These are phyloP conservation scores for Antheraea pernyi DNA, from an alignment of 1,140 invertebrate genomes.

Conservation along the genomic window DNA sequence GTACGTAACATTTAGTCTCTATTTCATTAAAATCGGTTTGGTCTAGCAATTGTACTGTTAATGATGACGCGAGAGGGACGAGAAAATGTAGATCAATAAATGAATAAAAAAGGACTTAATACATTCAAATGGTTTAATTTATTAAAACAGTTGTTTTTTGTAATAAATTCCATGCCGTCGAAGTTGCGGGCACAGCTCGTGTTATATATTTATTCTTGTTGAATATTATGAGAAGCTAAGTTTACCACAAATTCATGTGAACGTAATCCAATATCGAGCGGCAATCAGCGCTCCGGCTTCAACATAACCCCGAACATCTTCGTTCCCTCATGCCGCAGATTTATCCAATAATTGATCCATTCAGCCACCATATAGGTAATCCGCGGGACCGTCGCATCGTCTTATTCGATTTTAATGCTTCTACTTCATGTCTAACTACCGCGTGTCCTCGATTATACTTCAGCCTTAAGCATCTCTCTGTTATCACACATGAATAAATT, in stretches of 20 bases:
- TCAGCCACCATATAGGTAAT: conserved; percentile 15
- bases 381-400: conserved; percentile 9
- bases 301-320: conserved; percentile 11
- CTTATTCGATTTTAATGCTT: conserved; percentile 20
- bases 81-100: too few species aligned
- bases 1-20: too few species aligned
- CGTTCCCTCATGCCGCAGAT: conserved; percentile 1
- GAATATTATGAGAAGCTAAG: neutral
- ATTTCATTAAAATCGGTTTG: too few species aligned
- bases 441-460: neutral
- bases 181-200: too few species aligned
- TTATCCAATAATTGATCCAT: conserved; percentile 25
- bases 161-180: too few species aligned
- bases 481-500: neutral
- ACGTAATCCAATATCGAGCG: conserved; percentile 17
- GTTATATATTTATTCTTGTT: neutral
- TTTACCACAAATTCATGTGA: conserved; percentile 1
- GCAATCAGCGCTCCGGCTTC: conserved; percentile 14
- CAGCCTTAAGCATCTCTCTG: neutral
- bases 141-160: too few species aligned
- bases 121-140: too few species aligned
- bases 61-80: too few species aligned
- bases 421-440: conserved; percentile 8
- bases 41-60: too few species aligned
- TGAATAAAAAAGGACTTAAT: too few species aligned